These are phyloP conservation scores for Origma solitaria DNA, from an alignment of 2,113 vertebrate genomes.

Conservation along the genomic window DNA sequence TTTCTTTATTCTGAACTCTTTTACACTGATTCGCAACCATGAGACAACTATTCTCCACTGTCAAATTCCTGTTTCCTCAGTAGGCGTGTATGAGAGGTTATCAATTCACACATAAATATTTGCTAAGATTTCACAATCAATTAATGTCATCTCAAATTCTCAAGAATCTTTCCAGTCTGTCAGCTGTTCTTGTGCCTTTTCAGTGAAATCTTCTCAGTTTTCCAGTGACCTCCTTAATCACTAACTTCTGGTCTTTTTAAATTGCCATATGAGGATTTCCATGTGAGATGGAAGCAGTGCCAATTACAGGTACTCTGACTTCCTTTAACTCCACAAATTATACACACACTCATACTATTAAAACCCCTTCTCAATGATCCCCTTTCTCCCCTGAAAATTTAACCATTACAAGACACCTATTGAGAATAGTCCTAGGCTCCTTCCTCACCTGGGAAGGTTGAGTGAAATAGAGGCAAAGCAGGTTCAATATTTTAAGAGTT, in stretches of 20 bases:
- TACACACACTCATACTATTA: background rate
- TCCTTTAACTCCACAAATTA: background rate
- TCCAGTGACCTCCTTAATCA: rapidly evolving
- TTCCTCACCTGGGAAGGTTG: background rate
- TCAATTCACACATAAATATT: background rate
- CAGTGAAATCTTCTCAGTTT: background rate
- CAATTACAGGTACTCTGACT: background rate
- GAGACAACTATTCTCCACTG: background rate
- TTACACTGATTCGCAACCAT: background rate
- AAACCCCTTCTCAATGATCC: background rate
- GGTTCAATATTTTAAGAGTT: background rate
- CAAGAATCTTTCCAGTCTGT: background rate
- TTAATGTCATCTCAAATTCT: background rate
- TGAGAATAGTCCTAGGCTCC: background rate
- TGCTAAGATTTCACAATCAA: background rate
- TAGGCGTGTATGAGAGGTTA: background rate
- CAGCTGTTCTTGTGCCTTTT: background rate
- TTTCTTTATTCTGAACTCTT: background rate
- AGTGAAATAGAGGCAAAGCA: background rate
- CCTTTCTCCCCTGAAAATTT: rapidly evolving
- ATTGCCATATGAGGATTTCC: background rate
- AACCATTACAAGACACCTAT: background rate
- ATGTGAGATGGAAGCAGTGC: background rate
- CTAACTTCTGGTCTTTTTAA: background rate
- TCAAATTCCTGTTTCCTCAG: background rate